Evolutionary conservation across 1,140 invertebrate genomes (phyloP), one percentile per base, ranked within the genome.

Genomic region (Brachionus asplanchnoidis): DNA sequence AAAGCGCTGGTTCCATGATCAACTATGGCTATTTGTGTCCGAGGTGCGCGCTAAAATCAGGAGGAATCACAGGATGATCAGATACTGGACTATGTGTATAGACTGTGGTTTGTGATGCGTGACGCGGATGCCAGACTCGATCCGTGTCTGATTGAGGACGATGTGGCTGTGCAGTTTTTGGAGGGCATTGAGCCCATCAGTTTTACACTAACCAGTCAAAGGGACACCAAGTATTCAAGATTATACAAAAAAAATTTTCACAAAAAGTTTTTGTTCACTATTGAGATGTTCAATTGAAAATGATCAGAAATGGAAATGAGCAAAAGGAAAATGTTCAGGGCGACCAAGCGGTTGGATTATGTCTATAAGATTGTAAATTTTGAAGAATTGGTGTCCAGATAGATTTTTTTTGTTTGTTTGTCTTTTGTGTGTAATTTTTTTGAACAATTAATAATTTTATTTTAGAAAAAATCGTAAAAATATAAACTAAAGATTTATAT

Each of bases 201-300:
- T 77, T 77, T 77, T 77, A 77, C 28, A 50, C 73, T 1, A 77
- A 32, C 26, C 73, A 23, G n/a, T 42, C 20, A 12, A 77, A 77
- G 12, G 40, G 42, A 50, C 42, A 77, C 26, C 40, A 77, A 50
- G 73, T 77, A 9, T 77, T 26, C 50, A 46, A 77, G 17, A 77
- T 7, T 20, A 36, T 77, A 12, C 42, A 46, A 17, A 77, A 77
- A n/a, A 23, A 77, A 77, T 50, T 50, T 77, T 46, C 23, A 77
- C 42, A 77, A 77, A 23, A 77, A 77, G 28, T 77, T 23, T 77
- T 26, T 77, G 12, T 50, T 77, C 14, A 77, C 73, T 23, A 23
- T 77, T 14, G 73, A 77, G 28, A 26, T 46, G 40, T 50, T 26
- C 46, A 77, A 77, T 50, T 77, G 26, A 77, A 77, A 5, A 5